These are phyloP conservation scores for Meandrusa payeni DNA, from an alignment of 2,888 invertebrate genomes.

Conservation along the genomic window DNA sequence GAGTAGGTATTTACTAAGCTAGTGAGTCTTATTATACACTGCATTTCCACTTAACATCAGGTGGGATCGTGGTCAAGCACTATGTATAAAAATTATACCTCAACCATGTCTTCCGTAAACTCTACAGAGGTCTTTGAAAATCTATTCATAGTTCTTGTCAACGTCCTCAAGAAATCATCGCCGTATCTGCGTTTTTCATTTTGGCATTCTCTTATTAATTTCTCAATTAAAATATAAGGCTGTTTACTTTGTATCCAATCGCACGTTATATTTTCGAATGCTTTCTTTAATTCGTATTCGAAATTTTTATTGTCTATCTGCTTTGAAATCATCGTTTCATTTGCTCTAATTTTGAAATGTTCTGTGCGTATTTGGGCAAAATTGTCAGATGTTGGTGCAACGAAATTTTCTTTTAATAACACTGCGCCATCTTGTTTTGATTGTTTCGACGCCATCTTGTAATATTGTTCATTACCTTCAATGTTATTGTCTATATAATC, in stretches of 20 bases:
- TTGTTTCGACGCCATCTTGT: background rate
- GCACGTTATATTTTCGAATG: constrained; percentile 10
- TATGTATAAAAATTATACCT: constrained; percentile 35
- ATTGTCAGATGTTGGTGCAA: too few species aligned
- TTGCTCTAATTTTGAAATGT: background rate
- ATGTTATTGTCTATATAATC: background rate
- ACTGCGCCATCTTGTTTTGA: background rate
- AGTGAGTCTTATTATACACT: too few species aligned
- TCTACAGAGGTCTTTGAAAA: constrained; percentile 35
- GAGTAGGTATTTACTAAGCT: too few species aligned
- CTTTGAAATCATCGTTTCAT: background rate
- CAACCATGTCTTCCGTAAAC: constrained; percentile 47
- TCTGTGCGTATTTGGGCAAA: too few species aligned
- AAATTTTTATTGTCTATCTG: too few species aligned
- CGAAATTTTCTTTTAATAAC: background rate
- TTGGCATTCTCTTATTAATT: constrained; percentile 25
- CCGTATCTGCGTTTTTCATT: constrained; percentile 24
- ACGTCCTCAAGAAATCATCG: constrained; percentile 35
- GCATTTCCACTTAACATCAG: too few species aligned
- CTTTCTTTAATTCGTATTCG: background rate
- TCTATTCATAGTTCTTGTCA: constrained; percentile 45
- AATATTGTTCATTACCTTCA: background rate
- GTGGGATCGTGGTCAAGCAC: too few species aligned
- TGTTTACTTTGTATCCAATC: constrained; percentile 11
- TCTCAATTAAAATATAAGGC: constrained; percentile 7